Evolutionary conservation across 2,888 invertebrate genomes (phyloP).

Genomic region (Idaea aversata): DNA sequence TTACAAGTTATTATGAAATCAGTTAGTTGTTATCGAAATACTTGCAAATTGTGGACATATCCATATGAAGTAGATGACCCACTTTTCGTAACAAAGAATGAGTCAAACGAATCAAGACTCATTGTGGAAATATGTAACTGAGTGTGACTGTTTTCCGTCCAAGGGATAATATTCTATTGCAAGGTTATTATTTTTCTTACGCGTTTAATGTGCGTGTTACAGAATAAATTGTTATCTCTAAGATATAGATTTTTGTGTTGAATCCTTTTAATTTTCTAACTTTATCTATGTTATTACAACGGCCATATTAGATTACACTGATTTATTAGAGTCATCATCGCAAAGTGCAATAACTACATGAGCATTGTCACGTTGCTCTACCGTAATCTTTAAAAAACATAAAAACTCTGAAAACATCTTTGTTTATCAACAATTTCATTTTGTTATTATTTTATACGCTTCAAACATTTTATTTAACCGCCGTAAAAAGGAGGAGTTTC

Average conservation of each 20-base stretch:
- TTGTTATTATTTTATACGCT: too few relatives aligned
- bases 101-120: constrained; percentile 53
- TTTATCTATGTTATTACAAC: neutral
- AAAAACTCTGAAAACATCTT: too few relatives aligned
- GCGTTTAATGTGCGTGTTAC: neutral
- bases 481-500: too few relatives aligned
- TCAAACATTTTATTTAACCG: too few relatives aligned
- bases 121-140: constrained; percentile 51
- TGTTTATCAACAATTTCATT: too few relatives aligned
- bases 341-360: neutral
- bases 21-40: constrained; percentile 24
- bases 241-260: neutral
- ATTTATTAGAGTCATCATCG: neutral
- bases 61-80: constrained; percentile 61
- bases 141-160: constrained; percentile 15
- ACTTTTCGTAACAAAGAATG: constrained; percentile 67
- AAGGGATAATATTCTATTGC: neutral
- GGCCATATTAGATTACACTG: neutral
- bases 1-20: constrained; percentile 16
- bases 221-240: neutral
- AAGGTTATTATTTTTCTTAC: neutral
- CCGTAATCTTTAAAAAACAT: too few relatives aligned
- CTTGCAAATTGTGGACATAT: constrained; percentile 40
- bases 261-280: neutral
- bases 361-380: neutral